Conservation (phyloP, 2,797 vertebrate species). For the Spinus olivaceus region DNA sequence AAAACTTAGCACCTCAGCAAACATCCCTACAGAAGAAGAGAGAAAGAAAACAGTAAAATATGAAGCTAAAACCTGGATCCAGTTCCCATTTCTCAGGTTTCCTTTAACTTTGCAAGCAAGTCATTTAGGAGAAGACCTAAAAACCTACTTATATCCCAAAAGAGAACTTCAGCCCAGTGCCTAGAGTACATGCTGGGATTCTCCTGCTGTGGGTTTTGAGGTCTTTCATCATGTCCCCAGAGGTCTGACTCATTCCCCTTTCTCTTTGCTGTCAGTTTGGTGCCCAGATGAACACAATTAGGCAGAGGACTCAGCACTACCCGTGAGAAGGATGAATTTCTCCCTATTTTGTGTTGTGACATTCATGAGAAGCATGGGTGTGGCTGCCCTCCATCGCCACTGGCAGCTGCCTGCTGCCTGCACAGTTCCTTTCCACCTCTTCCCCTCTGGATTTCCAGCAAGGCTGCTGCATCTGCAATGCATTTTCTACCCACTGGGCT, state of each 20-base stretch:
- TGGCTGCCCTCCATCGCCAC: background rate
- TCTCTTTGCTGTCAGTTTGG: background rate
- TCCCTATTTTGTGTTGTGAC: background rate
- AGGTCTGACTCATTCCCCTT: accelerated
- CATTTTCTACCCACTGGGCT: background rate
- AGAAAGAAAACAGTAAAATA: background rate
- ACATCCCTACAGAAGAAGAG: background rate
- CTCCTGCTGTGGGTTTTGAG: background rate
- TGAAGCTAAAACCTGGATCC: background rate
- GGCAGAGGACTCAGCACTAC: background rate
- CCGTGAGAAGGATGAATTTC: background rate
- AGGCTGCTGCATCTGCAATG: background rate
- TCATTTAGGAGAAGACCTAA: background rate
- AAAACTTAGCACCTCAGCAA: background rate
- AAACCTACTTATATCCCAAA: background rate
- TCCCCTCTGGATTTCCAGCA: background rate
- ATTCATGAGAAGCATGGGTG: accelerated
- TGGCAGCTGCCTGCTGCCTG: background rate
- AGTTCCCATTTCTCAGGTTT: background rate
- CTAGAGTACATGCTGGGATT: background rate
- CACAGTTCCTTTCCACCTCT: background rate
- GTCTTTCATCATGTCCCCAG: background rate
- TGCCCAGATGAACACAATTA: background rate
- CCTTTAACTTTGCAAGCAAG: background rate
- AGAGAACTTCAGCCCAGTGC: background rate